Base-by-base conservation (phyloP, 1,140 invertebrate species). In the Mizuhopecten yessoensis region DNA sequence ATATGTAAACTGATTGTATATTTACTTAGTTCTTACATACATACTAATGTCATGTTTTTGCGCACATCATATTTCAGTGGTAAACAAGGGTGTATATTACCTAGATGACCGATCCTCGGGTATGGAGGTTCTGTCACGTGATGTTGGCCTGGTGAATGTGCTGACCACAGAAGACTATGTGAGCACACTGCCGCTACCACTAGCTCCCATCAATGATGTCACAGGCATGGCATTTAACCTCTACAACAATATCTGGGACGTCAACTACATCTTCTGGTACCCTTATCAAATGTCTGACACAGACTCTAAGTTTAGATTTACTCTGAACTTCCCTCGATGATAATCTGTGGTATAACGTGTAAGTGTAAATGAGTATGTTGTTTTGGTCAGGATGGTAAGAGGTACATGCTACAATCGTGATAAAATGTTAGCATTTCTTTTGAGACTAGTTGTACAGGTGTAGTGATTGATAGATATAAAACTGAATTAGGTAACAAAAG, bases 211-310 rank as follows among this genome's bases (percentile, higher is more conserved):
- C 33, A 93, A 86, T 9, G n/a, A 89, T 57, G 90, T 94, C 13
- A 91, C 89, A 34, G 95, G 95, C 33, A 91, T 95, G 42, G 92
- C 94, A 0, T 95, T 95, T 89, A 95, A 95, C 57, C 87, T 96
- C 10, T 95, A 93, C 88, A 96, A 96, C 88, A 96, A 96, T 92
- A 89, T 95, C 7, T 95, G 95, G 95, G 93, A 95, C 91, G 94
- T 94, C 0, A 96, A 96, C 88, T 95, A 93, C 39, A 95, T 96
- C 42, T 95, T 94, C 86, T 96, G 95, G 95, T 96, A 96, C 87
- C 95, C 95, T 20, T 96, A 93, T 89, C 87, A 93, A 39, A 57
- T 57, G 29, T 87, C 89, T 39, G 92, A 93, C 57, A 33, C 15
- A 0, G 39, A 91, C 39, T 91, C 92, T 86, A 94, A 93, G 42